Evolutionary conservation across 2,888 invertebrate species (phyloP), one percentile per base, ranked within the genome.

Genomic region (Ctenicera cuprea): DNA sequence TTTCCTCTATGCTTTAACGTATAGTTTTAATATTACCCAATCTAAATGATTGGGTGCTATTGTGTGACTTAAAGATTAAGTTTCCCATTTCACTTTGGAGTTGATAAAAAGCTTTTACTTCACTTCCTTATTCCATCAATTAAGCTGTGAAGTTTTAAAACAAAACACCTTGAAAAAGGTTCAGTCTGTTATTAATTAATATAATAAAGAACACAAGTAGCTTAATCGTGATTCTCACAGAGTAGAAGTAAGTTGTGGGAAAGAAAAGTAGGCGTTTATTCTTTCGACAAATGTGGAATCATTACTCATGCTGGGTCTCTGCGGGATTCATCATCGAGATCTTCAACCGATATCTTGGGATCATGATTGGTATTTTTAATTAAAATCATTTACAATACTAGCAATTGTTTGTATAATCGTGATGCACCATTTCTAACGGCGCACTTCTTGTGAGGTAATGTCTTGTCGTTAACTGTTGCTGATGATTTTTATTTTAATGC

Each of bases 351-450:
- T 82, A 81, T 79, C 78, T 82, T 82, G 80, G 78, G 77, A 73
- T 77, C 80, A 80, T 83, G 83, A 83, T 84, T 83, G 83, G 83
- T 82, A 79, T 83, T 83, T 82, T 83, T 82, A 83, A 84, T 82
- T 82, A 80, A 78, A 76, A 79, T 78, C 82, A 79, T 82, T 81
- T 77, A 82, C 81, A 81, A 82, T 81, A 78, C 78, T 73, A 74
- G 74, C 81, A 79, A 83, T 83, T 82, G 82, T 83, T 83, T 80
- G 76, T 75, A 76, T 71, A 77, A 74, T 77, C 78, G 76, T 77
- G 77, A 77, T 68, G 73, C 76, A 76, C 67, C 67, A 67, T 73
- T 77, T 62, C 65, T 71, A 76, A 77, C 76, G 77, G 77, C 70
- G 66, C 48, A 61, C 77, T 63, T 77, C 77, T 77, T 79, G 77